Evolutionary conservation across 2,113 vertebrate species (phyloP), one percentile per base, ranked within the genome.

Genomic region (Pholis gunnellus): DNA sequence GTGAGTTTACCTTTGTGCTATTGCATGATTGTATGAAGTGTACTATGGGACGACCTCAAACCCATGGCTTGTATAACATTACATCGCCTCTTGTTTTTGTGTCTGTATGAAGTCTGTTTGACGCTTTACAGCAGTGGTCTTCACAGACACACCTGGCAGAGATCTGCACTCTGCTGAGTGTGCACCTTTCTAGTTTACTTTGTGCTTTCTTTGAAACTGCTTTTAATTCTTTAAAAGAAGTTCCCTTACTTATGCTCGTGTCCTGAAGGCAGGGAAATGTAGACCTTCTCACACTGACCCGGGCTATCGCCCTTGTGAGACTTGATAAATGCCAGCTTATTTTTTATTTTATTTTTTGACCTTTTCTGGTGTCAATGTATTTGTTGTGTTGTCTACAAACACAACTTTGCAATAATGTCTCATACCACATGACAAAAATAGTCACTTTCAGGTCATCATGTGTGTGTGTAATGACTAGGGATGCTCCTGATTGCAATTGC

Each of bases 311-410:
- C 38, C 66, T 5, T 42, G 20, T 68, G 54, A 82, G 56, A 70
- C 25, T 17, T 63, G n/a, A 50, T 27, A 84, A 87, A 87, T 80
- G 61, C 1, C 34, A 76, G 17, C 54, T 20, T 27, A 29, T 75
- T 64, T 27, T 72, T 57, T 44, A 11, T 18, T 60, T 40, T 8
- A 8, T 20, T 13, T 20, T 50, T 36, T 54, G 54, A 76, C 42
- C 54, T 79, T 72, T 75, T 52, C 65, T 13, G 10, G 15, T 56
- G 27, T 56, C 42, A 63, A 3, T 6, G 40, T 18, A 44, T 52
- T 40, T 9, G 3, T 44, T 56, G 6, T n/a, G 44, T 25, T 54
- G n/a, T 40, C 15, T 42, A 46, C n/a, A 46, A 10, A 67, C 27
- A 20, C 64, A 36, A 10, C 48, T 15, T 71, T 5, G 38, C 48